Evolutionary conservation across 2,888 invertebrate species (phyloP), one percentile per base, ranked within the genome.

Genomic region (Kryphioiulus occultus): DNA sequence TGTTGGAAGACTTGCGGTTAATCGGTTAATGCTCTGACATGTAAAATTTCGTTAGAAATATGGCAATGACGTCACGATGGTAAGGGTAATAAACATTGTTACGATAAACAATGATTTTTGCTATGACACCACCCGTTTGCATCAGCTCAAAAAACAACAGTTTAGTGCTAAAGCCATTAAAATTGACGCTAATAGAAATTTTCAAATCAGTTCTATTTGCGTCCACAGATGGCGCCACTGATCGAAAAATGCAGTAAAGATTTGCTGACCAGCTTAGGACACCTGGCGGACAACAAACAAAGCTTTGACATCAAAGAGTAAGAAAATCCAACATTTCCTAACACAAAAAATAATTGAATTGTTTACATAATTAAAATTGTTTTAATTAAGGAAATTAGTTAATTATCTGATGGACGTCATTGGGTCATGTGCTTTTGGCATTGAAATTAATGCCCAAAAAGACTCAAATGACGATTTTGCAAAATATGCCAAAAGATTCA

Each of bases 261-360:
- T 3, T 35, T 84, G n/a, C 5, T 35, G 42, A 5, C 5, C 15
- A 84, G 35, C n/a, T 84, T 84, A 3, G 15, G 12, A 35, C 10
- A 32, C 19, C n/a, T 39, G 9, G 35, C 84, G n/a, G 12, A 2
- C 32, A 42, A 35, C 7, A 0, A 22, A 35, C 35, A 84, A 84
- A 84, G 84, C n/a, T 39, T 84, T 22, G 42, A 39, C 30, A 26
- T 83, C 35, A 84, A 84, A 84, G 42, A 84, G 84, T 84, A 84
- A 35, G 35, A 83, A n/a, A n/a, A n/a, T n/a, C n/a, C n/a, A n/a
- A n/a, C 35, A 47, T 47, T 5, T 42, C 42, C 42, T 42, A 42
- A 42, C n/a, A n/a, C n/a, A n/a, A n/a, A n/a, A n/a, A n/a, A n/a
- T n/a, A n/a, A n/a, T n/a, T n/a, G n/a, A n/a, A 59, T n/a, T n/a